Conservation (phyloP, 2,113 vertebrate genomes). For the Hemicordylus capensis region DNA sequence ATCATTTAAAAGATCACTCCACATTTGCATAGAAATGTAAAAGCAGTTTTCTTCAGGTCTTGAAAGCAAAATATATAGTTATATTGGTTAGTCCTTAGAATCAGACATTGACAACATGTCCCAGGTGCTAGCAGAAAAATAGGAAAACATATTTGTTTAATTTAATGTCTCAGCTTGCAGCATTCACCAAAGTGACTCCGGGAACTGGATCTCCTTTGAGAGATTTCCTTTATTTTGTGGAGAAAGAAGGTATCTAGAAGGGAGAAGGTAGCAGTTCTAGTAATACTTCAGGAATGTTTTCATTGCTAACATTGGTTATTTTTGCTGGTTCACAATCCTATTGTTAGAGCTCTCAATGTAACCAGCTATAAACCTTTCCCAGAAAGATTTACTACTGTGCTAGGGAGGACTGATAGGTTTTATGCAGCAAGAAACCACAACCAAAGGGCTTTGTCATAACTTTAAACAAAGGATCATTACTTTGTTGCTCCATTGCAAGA, state of each 20-base stretch:
- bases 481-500: not conserved
- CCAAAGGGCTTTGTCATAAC: not conserved
- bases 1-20: not conserved
- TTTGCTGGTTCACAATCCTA: not conserved
- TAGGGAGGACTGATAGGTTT: not conserved
- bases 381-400: not conserved
- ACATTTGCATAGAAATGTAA: fast-evolving
- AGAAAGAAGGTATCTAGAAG: not conserved
- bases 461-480: no score
- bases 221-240: not conserved
- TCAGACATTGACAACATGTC: fast-evolving
- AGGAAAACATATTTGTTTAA: not conserved
- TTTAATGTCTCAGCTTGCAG: not conserved
- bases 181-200: not conserved
- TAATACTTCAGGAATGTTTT: fast-evolving
- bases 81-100: not conserved
- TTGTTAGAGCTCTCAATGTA: not conserved
- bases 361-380: not conserved
- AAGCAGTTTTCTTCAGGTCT: not conserved
- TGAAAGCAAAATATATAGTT: not conserved
- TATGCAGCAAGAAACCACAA: constrained; percentile 1
- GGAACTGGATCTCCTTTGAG: no score
- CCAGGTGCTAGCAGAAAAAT: not conserved
- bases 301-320: not conserved
- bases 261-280: fast-evolving